phyloP scores from a whole-genome alignment of 2,113 vertebrate genomes.

The Crotalus horridus region DNA sequence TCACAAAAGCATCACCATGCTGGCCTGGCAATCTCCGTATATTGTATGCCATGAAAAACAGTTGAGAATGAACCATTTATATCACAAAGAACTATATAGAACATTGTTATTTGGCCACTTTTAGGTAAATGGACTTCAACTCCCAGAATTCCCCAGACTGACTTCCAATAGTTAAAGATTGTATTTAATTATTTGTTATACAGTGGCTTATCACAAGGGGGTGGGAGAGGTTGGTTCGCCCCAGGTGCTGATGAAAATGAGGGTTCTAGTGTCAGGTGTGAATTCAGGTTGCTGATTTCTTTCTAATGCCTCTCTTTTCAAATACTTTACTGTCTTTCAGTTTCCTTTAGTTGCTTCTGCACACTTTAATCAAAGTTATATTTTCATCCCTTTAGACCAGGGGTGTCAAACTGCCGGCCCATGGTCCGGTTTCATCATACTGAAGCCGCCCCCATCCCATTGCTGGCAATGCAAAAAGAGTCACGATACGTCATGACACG shows the following conservation, averaged over 20 bases:
- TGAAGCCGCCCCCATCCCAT: too few relatives aligned
- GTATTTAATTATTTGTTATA: background rate
- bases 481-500: too few relatives aligned
- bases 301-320: background rate
- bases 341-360: background rate
- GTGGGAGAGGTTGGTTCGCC: background rate
- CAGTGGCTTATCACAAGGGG: background rate
- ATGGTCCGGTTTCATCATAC: too few relatives aligned
- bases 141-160: background rate
- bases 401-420: too few relatives aligned
- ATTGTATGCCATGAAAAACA: background rate
- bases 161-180: background rate
- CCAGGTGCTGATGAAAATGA: background rate
- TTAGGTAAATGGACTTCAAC: background rate
- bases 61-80: background rate
- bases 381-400: background rate
- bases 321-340: background rate
- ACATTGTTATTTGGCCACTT: background rate
- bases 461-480: too few relatives aligned
- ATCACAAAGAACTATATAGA: background rate
- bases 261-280: background rate
- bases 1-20: rapidly evolving
- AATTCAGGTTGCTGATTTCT: background rate
- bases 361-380: background rate
- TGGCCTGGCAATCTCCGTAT: background rate